These are phyloP conservation scores for Chaetogeoica ovagalla DNA, from an alignment of 2,888 invertebrate genomes.

Conservation along the genomic window DNA sequence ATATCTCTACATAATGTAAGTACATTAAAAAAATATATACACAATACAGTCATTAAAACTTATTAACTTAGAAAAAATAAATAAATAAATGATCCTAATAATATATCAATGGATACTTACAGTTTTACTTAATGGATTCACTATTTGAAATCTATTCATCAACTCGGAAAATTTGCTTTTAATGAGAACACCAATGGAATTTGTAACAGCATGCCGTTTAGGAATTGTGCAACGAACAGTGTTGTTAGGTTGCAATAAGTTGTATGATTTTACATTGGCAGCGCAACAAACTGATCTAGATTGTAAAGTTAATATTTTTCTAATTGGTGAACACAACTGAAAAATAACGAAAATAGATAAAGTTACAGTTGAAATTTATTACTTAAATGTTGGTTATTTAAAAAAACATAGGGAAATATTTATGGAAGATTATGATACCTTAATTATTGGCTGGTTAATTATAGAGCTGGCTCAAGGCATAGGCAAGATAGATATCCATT, in stretches of 20 bases:
- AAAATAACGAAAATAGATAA: constrained; percentile 1
- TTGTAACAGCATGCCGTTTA: constrained; percentile 15
- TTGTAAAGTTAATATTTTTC: not conserved
- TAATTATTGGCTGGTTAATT: no score
- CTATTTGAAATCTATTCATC: constrained; percentile 26
- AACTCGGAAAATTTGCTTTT: constrained; percentile 7
- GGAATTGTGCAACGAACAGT: not conserved
- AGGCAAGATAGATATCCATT: no score
- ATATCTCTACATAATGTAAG: constrained; percentile 64
- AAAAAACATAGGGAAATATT: no score
- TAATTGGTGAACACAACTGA: constrained; percentile 27
- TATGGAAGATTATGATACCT: no score
- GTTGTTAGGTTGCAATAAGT: constrained; percentile 1
- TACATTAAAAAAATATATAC: not conserved
- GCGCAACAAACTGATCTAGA: not conserved
- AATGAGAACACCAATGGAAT: not conserved
- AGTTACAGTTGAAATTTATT: no score
- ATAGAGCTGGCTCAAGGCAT: no score
- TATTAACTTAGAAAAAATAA: not conserved
- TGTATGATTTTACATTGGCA: not conserved
- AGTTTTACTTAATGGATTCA: constrained; percentile 41
- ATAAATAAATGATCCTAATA: not conserved
- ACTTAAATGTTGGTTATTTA: no score
- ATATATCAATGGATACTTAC: constrained; percentile 28
- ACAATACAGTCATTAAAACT: not conserved